Conservation (phyloP, 2,797 vertebrate genomes). For the Corythornis leucogaster region DNA sequence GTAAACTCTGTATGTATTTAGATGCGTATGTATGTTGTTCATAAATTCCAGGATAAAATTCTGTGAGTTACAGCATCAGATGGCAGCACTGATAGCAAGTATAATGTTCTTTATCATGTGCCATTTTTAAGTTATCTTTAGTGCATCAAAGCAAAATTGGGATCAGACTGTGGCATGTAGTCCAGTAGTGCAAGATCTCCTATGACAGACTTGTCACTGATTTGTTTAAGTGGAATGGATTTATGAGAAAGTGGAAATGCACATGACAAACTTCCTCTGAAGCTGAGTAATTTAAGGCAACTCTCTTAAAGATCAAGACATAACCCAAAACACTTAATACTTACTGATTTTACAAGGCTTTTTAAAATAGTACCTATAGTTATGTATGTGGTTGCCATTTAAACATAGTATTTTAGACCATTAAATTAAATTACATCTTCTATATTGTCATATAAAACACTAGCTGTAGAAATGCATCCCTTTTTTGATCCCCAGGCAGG, state of each 20-base stretch:
- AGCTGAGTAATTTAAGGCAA: conserved; percentile 35
- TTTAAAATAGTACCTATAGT: background rate
- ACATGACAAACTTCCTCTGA: conserved; percentile 6
- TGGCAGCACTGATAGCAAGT: conserved; percentile 35
- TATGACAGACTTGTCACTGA: background rate
- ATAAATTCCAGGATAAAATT: conserved; percentile 49
- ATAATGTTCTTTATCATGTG: conserved; percentile 27
- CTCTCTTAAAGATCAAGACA: conserved; percentile 31
- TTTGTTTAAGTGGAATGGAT: background rate
- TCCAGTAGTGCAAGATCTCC: background rate
- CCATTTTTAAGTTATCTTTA: conserved; percentile 56
- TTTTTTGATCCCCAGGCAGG: background rate
- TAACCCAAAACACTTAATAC: conserved; percentile 7
- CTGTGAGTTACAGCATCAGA: conserved; percentile 51
- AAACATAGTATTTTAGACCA: background rate
- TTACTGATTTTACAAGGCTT: background rate
- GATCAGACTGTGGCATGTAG: background rate
- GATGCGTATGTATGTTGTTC: conserved; percentile 33
- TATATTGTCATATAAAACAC: background rate
- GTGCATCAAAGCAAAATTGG: conserved; percentile 15
- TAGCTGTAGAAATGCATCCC: background rate
- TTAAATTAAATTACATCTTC: background rate
- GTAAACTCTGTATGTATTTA: conserved; percentile 39
- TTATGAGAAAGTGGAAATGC: conserved; percentile 15
- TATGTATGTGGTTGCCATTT: background rate